phyloP scores from a whole-genome alignment of 2,113 vertebrate species.

The Beaufortia kweichowensis region DNA sequence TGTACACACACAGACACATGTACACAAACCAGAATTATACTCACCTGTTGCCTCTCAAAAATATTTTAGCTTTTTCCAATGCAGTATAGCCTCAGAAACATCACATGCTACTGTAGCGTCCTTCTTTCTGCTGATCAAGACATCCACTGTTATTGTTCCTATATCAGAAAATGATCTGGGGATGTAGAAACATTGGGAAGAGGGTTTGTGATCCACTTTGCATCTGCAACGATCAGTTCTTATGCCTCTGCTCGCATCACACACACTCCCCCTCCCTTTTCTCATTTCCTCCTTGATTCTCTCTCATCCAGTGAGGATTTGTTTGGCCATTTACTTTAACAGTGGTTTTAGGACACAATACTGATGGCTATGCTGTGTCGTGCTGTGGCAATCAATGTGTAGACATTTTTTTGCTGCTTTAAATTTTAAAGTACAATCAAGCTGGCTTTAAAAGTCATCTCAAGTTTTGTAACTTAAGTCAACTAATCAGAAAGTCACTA shows the following conservation, averaged over 20 bases:
- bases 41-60: constrained; percentile 32
- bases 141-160: background rate
- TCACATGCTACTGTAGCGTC: constrained; percentile 7
- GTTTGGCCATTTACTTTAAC: background rate
- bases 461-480: too few species aligned
- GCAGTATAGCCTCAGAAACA: background rate
- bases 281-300: constrained; percentile 42
- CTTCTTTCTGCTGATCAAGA: background rate
- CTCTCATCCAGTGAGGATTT: constrained; percentile 50
- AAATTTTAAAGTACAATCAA: too few species aligned
- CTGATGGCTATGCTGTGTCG: background rate
- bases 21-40: background rate
- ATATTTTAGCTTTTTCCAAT: background rate
- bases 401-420: too few species aligned
- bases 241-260: constrained; percentile 42
- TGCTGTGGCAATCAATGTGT: too few species aligned
- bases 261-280: constrained; percentile 32
- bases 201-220: constrained; percentile 46
- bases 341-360: background rate
- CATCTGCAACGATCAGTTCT: constrained; percentile 70
- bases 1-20: constrained; percentile 27
- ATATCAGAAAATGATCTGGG: background rate
- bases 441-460: too few species aligned
- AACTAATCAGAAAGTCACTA: too few species aligned
- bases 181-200: background rate